Conservation (phyloP, 2,888 invertebrate species). For the Helleia helle region DNA sequence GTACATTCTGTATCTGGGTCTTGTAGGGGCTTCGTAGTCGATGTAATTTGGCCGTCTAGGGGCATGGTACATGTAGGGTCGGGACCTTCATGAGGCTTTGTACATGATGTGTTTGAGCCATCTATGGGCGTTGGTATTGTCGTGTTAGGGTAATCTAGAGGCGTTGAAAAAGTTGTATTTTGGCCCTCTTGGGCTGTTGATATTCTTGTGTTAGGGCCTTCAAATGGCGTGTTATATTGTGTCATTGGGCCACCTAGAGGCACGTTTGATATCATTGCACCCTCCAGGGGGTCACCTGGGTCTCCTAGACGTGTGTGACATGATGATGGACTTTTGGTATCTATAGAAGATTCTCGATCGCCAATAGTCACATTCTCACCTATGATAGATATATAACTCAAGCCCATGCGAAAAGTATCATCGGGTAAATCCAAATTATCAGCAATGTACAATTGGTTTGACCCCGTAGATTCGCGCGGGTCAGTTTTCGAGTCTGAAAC, state of each 20-base stretch:
- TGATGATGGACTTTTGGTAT: constrained; percentile 19
- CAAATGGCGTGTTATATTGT: constrained; percentile 17
- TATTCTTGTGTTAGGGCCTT: not conserved
- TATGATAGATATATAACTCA: constrained; percentile 48
- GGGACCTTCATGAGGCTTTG: too few species aligned
- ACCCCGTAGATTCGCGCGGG: constrained; percentile 31
- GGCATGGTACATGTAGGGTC: too few species aligned
- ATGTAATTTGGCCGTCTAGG: too few species aligned
- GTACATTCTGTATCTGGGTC: too few species aligned
- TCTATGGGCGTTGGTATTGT: not conserved
- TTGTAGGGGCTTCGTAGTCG: too few species aligned
- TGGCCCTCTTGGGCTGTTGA: not conserved
- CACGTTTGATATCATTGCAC: not conserved
- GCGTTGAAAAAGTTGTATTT: too few species aligned
- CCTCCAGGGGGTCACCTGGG: not conserved
- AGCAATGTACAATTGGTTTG: constrained; percentile 43
- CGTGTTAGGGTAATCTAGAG: too few species aligned
- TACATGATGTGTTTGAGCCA: too few species aligned
- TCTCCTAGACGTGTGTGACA: not conserved
- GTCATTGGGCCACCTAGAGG: constrained; percentile 1
- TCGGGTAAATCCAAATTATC: constrained; percentile 50
- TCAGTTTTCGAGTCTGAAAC: constrained; percentile 27
- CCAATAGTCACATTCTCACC: constrained; percentile 60
- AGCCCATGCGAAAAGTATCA: constrained; percentile 56
- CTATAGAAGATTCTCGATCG: constrained; percentile 37